phyloP scores from a whole-genome alignment of 2,113 vertebrate genomes.

The Notarius lentiginosus region DNA sequence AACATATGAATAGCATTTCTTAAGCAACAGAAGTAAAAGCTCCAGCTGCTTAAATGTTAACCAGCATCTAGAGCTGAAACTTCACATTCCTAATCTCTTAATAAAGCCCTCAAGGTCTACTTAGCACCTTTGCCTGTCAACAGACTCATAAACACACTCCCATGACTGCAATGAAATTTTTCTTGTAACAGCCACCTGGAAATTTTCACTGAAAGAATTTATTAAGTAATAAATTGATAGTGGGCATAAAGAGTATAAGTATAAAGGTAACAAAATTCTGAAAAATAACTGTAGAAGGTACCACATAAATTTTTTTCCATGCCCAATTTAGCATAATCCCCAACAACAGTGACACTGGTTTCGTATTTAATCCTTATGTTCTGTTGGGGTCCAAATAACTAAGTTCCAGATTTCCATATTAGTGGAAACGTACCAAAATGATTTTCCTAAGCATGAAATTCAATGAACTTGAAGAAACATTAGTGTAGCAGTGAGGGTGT shows the following conservation, averaged over 20 bases:
- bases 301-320: not conserved
- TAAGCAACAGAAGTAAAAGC: not conserved
- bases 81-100: not conserved
- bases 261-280: not conserved
- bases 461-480: not conserved
- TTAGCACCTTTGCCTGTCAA: conserved; percentile 14
- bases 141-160: conserved; percentile 1
- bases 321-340: not conserved
- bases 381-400: not conserved
- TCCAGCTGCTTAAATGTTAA: conserved; percentile 20
- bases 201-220: not conserved
- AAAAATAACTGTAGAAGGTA: not conserved
- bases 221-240: not conserved
- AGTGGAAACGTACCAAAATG: not conserved
- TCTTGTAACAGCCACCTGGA: not conserved
- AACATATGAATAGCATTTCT: not conserved
- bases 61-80: not conserved
- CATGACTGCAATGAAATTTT: not conserved
- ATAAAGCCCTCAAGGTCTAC: not conserved
- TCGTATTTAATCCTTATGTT: not conserved
- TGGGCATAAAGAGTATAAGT: not conserved
- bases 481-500: too few species aligned
- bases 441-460: not conserved
- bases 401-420: not conserved
- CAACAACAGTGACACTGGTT: not conserved